These are phyloP conservation scores for Dusona sp. DNA, from an alignment of 2,888 invertebrate genomes.

Conservation along the genomic window DNA sequence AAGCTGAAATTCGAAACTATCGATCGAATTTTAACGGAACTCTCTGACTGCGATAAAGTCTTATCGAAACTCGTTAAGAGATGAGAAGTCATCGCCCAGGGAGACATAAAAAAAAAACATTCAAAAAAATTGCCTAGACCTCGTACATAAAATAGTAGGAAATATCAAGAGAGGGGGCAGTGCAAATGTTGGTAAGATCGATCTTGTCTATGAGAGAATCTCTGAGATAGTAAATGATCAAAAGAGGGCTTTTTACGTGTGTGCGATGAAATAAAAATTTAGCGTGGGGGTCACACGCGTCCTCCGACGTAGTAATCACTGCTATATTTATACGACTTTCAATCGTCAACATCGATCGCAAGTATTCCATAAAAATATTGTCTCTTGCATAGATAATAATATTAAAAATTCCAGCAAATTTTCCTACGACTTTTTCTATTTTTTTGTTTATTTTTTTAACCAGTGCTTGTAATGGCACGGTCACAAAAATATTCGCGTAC, in stretches of 20 bases:
- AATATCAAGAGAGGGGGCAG: not conserved
- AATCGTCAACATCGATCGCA: conserved; percentile 41
- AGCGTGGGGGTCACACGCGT: conserved; percentile 49
- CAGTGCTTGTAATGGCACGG: not conserved
- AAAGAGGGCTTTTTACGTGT: conserved; percentile 9
- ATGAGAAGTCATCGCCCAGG: not conserved
- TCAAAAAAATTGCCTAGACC: not conserved
- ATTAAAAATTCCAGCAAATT: too few species aligned
- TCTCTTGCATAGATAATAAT: not conserved
- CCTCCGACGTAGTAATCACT: conserved; percentile 53
- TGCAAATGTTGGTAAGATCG: not conserved
- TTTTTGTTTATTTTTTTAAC: not conserved
- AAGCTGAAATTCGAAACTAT: not conserved
- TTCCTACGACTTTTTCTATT: not conserved
- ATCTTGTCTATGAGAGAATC: conserved; percentile 22
- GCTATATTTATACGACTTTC: conserved; percentile 59
- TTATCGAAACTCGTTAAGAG: not conserved
- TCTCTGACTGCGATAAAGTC: not conserved
- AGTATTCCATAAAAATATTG: conserved; percentile 14
- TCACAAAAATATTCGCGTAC: not conserved
- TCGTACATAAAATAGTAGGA: not conserved
- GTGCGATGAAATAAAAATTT: conserved; percentile 53
- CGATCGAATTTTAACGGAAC: not conserved
- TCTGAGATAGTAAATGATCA: conserved; percentile 34
- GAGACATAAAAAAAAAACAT: not conserved